Evolutionary conservation across 2,797 vertebrate genomes (phyloP).

Genomic region (Xenentodon cancila): DNA sequence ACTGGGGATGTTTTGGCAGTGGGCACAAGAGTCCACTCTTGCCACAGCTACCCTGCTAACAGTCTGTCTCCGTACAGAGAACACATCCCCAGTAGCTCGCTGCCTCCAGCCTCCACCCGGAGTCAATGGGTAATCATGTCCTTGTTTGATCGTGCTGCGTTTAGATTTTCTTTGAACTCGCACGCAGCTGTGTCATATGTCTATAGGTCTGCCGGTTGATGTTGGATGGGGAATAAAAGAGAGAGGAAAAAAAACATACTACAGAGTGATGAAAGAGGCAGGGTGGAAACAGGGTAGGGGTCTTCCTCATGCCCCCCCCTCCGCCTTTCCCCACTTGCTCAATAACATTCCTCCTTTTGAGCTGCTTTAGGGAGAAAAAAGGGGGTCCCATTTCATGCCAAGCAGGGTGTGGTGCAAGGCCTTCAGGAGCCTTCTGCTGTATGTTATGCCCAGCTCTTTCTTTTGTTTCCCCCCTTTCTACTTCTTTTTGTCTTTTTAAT

Average conservation of each 20-base stretch:
- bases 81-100: constrained; percentile 47
- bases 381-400: constrained; percentile 74
- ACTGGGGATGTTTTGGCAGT: constrained; percentile 53
- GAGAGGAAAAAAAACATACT: constrained; percentile 48
- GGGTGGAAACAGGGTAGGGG: constrained; percentile 49
- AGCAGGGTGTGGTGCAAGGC: constrained; percentile 68
- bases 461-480: constrained; percentile 4
- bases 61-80: constrained; percentile 58
- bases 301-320: constrained; percentile 33
- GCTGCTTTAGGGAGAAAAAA: constrained; percentile 65
- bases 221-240: constrained; percentile 62
- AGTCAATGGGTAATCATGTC: constrained; percentile 52
- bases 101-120: constrained; percentile 46
- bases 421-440: constrained; percentile 51
- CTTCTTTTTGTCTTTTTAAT: constrained; percentile 68
- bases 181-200: constrained; percentile 55
- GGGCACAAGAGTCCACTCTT: constrained; percentile 54
- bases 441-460: constrained; percentile 51
- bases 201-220: constrained; percentile 53
- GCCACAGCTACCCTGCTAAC: constrained; percentile 52
- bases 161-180: constrained; percentile 61
- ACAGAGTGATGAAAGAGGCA: constrained; percentile 65
- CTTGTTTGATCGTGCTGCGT: constrained; percentile 40
- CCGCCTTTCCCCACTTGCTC: constrained; percentile 37
- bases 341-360: constrained; percentile 70